These are phyloP conservation scores for Athetis lepigone DNA, from an alignment of 2,888 invertebrate genomes.

Conservation along the genomic window DNA sequence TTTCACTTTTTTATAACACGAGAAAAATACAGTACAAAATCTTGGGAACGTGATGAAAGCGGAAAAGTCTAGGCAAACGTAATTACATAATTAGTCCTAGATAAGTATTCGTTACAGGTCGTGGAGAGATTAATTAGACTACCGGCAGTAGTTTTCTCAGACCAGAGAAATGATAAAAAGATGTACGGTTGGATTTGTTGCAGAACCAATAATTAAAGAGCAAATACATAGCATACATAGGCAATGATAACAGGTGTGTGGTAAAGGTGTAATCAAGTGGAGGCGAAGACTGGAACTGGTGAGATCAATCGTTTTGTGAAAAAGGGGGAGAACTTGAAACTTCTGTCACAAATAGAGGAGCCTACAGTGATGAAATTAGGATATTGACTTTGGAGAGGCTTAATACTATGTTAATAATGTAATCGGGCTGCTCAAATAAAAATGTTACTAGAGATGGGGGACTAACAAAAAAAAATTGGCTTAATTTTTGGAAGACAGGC, in stretches of 20 bases:
- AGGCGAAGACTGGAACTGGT: no score
- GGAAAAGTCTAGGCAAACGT: not conserved
- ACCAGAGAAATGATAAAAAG: not conserved
- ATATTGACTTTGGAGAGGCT: no score
- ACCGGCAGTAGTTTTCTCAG: not conserved
- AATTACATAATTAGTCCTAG: not conserved
- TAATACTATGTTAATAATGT: no score
- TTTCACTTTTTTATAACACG: not conserved
- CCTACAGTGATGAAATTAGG: no score
- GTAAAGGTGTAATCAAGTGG: no score
- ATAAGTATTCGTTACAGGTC: not conserved
- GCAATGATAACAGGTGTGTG: not conserved
- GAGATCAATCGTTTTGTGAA: no score
- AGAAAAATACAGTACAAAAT: not conserved
- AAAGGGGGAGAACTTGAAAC: no score
- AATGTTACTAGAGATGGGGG: no score
- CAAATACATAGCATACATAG: not conserved
- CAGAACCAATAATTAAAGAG: constrained; percentile 1
- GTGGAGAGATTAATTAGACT: constrained; percentile 2
- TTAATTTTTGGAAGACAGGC: no score
- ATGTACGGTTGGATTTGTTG: not conserved
- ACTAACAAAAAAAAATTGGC: no score
- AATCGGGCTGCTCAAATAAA: no score
- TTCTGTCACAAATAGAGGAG: no score
- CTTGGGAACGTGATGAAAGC: not conserved